These are phyloP conservation scores for Acanthurus leucopareius DNA, from an alignment of 2,797 vertebrate species.

Conservation along the genomic window DNA sequence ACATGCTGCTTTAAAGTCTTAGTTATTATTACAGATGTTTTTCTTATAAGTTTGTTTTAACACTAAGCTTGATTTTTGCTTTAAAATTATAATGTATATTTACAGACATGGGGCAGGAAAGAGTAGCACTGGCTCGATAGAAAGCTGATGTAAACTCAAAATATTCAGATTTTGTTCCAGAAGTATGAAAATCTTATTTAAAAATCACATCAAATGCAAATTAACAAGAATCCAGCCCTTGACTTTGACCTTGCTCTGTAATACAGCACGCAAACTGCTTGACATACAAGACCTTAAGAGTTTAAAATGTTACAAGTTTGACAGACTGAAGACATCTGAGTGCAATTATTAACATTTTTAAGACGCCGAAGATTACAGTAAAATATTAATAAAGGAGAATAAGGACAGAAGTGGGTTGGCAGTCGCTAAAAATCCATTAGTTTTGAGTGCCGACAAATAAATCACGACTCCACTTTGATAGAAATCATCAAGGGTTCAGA, in stretches of 20 bases:
- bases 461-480: slow-evolving; percentile 1
- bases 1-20: not conserved
- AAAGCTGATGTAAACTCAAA: not conserved
- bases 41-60: not conserved
- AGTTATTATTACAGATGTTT: no score
- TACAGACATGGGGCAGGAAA: not conserved
- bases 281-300: no score
- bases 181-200: not conserved
- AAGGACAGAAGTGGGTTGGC: not conserved
- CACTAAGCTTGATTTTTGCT: not conserved
- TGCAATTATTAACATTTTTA: not conserved
- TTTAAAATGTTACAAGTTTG: not conserved
- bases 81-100: not conserved
- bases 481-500: not conserved
- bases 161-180: not conserved
- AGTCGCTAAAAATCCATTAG: not conserved
- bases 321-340: not conserved
- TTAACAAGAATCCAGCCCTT: not conserved
- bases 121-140: not conserved
- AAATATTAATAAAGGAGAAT: not conserved
- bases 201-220: not conserved
- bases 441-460: slow-evolving; percentile 4
- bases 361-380: not conserved
- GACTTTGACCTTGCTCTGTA: not conserved
- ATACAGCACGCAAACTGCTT: no score